Base-by-base conservation (phyloP, 2,888 invertebrate species). In the Torymus aiolomorphi region DNA sequence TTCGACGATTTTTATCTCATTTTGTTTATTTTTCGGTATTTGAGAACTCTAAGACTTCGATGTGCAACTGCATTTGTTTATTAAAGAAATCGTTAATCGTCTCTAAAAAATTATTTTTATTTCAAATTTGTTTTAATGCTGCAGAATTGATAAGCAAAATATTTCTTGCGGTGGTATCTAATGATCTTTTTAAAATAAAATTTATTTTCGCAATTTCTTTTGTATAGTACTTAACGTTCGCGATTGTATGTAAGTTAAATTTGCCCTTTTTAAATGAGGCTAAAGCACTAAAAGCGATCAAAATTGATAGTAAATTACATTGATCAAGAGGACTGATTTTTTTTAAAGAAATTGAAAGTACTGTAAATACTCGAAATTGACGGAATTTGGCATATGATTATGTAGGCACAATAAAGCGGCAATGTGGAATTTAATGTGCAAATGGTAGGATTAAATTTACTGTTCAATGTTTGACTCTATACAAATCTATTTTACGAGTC, bases 261-360 rank as follows among this genome's bases (percentile, higher is more conserved):
- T 57, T 66, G 52, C 13, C 13, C 52, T 20, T 71, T 24, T 16
- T 63, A 16, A 18, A 56, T 24, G 20, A 24, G 65, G n/a, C 8
- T n/a, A 3, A 18, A 24, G 51, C 65, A 61, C 54, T 56, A 67
- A 63, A 31, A 51, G 31, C 57, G 61, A 42, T 56, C 73, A 63
- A 49, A 42, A 76, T 66, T 65, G 14, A 51, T 31, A 65, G 54
- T 62, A 20, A 54, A 73, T 70, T 69, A 61, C 61, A 51, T 66
- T 66, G 66, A 52, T n/a, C 5, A 69, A 77, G 42, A 59, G 42
- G 70, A 77, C 77, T 80, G 77, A 77, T 74, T 80, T 73, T 76
- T 56, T 67, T 18, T 18, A 56, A 62, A 72, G 72, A 61, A 18
- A 14, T 63, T 76, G 63, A 74, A 69, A 73, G 67, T 63, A 13